A percentile compares a stretch with the other conserved stretches of the same genome.
These are phyloP conservation scores for Setophaga kirtlandii DNA, from an alignment of 2,113 vertebrate genomes.

Conservation along the genomic window DNA sequence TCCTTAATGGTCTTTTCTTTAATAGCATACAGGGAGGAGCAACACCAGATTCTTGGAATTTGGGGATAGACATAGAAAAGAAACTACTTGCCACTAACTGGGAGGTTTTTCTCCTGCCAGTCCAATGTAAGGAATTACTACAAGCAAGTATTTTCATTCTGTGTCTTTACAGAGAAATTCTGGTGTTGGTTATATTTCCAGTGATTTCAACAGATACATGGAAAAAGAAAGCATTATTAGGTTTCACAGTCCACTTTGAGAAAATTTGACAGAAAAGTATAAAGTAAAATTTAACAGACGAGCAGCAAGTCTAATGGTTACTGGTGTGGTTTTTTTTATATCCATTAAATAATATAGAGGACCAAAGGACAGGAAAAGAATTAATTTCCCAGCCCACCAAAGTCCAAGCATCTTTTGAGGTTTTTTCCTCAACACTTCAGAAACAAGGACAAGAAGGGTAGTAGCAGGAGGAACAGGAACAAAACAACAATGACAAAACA, in stretches of 20 bases:
- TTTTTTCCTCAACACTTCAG: background rate
- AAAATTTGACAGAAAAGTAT: background rate
- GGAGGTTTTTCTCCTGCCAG: background rate
- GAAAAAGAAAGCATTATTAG: background rate
- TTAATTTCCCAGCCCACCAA: background rate
- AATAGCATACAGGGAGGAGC: background rate
- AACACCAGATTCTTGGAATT: background rate
- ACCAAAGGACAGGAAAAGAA: background rate
- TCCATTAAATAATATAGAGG: background rate
- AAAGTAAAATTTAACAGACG: background rate
- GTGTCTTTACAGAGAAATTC: background rate
- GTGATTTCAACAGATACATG: background rate
- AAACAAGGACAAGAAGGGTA: background rate
- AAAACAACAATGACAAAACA: accelerated
- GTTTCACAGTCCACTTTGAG: background rate
- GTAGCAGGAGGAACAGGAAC: accelerated
- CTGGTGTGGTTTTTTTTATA: background rate
- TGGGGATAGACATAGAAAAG: background rate
- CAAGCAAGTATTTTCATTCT: background rate
- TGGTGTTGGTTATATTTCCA: background rate
- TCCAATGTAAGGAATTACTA: background rate
- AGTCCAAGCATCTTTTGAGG: accelerated
- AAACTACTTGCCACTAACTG: background rate
- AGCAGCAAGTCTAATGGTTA: background rate
- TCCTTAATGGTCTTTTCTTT: background rate